These are phyloP conservation scores for Acronicta leporina DNA, from an alignment of 2,888 invertebrate species.

Conservation along the genomic window DNA sequence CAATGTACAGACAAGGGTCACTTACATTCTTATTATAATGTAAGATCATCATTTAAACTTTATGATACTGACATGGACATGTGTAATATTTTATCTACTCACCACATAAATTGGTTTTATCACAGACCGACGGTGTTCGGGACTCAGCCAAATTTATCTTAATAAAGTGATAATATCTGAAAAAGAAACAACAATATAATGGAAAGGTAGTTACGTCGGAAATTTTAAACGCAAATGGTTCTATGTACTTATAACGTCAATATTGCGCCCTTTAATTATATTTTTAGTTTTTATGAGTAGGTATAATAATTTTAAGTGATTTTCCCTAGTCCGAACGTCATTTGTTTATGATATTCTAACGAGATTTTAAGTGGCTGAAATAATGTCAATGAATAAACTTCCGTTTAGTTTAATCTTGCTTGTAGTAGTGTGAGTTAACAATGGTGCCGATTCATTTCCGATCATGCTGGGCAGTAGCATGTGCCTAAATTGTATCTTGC, in stretches of 20 bases:
- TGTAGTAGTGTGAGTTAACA: no score
- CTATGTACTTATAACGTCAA: background rate
- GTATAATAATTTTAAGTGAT: conserved; percentile 18
- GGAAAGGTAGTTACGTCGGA: conserved; percentile 17
- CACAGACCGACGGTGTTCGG: conserved; percentile 63
- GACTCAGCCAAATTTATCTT: conserved; percentile 43
- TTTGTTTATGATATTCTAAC: conserved; percentile 17
- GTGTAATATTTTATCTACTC: conserved; percentile 42
- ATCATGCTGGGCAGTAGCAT: no score
- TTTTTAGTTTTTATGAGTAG: conserved; percentile 10
- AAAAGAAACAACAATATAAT: conserved; percentile 34
- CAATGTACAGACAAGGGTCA: no score
- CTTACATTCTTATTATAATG: no score
- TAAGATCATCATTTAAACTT: no score
- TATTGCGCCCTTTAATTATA: conserved; percentile 26
- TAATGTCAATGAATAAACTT: background rate
- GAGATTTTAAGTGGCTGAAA: background rate
- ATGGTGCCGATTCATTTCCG: no score
- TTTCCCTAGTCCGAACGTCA: conserved; percentile 24
- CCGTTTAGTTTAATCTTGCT: background rate
- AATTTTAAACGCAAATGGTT: conserved; percentile 12
- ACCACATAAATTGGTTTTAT: conserved; percentile 67
- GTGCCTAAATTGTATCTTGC: no score
- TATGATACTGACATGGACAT: no score
- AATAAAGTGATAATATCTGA: conserved; percentile 54